Evolutionary conservation across 1,140 invertebrate genomes (phyloP), one percentile per base, ranked within the genome.

Genomic region (Trichogramma pretiosum): DNA sequence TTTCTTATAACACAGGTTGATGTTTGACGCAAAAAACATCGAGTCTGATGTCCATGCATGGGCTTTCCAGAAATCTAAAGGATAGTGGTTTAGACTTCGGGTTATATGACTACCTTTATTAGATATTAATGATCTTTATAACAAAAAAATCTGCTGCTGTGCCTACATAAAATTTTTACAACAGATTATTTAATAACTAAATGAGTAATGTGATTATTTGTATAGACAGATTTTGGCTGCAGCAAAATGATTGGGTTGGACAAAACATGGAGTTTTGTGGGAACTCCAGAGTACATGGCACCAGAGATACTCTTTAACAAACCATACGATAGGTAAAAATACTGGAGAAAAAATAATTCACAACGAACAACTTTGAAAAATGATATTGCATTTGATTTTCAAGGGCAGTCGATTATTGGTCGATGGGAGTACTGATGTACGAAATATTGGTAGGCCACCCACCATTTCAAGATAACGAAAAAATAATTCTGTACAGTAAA

Each of bases 231-330:
- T 66, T 91, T 93, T 70, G 90, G 89, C 3, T 90, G 90, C 59
- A 87, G 87, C 8, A 93, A 93, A 68, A 73, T 81, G 46, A 75
- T 92, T 21, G 80, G 80, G 1, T 18, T 47, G 5, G 76, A 77
- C 23, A 90, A 89, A 64, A 92, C 90, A 1, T 90, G 85, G 83
- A 93, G 88, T 1, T 93, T 93, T 59, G 88, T 87, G 68, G 89
- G 90, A n/a, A 92, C 83, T 4, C 81, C 82, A 8, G 75, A 79
- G 54, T 77, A 76, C 30, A 52, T 65, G 52, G 58, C 61, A 16
- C 60, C 60, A 3, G 61, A 65, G 43, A 58, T 66, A 3, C 57
- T 64, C 37, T 49, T 60, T 9, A 50, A 56, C 40, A 57, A 78
- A 55, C 77, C 74, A 16, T 78, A 82, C 54, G 77, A 81, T 55